A percentile compares a stretch with the other conserved stretches of the same genome.
Conservation (phyloP, 2,888 invertebrate genomes). For the Tyria jacobaeae region DNA sequence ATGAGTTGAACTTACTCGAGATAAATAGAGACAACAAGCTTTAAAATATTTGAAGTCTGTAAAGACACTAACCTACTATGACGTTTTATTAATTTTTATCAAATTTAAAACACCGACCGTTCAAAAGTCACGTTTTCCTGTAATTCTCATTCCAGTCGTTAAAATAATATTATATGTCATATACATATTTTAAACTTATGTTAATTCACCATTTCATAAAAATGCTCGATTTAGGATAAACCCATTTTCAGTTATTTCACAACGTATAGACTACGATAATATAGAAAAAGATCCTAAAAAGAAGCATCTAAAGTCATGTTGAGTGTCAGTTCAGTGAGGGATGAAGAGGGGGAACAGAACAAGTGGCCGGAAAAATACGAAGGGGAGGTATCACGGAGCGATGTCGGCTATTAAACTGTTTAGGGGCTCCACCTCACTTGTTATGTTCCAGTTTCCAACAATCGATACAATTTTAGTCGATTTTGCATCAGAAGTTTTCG, state of each 20-base stretch:
- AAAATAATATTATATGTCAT: too few species aligned
- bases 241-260: constrained; percentile 3
- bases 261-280: constrained; percentile 7
- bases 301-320: constrained; percentile 44
- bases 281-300: constrained; percentile 24
- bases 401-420: constrained; percentile 55
- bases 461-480: constrained; percentile 40
- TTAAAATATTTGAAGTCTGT: too few species aligned
- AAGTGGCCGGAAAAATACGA: constrained; percentile 65
- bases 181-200: background rate
- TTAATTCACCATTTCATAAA: background rate
- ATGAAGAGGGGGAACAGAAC: constrained; percentile 52
- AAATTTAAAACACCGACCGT: background rate
- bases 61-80: too few species aligned
- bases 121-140: background rate
- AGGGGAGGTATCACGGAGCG: constrained; percentile 56
- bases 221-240: background rate
- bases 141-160: background rate
- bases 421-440: constrained; percentile 46
- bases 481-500: constrained; percentile 15
- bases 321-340: constrained; percentile 46
- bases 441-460: constrained; percentile 46
- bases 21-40: too few species aligned
- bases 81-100: too few species aligned
- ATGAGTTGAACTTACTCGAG: too few species aligned